Evolutionary conservation across 1,140 invertebrate genomes (phyloP).

Genomic region (Colletes gigas): DNA sequence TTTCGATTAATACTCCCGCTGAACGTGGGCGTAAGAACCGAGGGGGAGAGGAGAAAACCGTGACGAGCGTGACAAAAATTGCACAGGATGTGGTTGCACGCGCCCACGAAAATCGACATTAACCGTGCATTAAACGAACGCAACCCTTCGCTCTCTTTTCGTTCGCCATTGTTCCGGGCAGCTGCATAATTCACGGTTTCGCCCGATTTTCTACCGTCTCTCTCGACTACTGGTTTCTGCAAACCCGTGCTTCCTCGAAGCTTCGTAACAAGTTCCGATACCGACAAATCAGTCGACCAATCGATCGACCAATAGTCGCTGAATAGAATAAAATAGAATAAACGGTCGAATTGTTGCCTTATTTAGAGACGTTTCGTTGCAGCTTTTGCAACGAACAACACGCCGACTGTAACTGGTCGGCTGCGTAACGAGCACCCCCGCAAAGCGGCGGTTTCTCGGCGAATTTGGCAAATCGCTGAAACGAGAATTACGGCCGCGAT

Average conservation of each 20-base stretch:
- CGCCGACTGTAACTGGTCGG: too few species aligned
- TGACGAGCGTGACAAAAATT: constrained; percentile 53
- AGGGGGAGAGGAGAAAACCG: not conserved
- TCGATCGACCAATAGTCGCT: too few species aligned
- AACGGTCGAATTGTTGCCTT: too few species aligned
- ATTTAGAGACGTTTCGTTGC: too few species aligned
- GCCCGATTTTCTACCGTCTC: constrained; percentile 9
- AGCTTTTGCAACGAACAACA: too few species aligned
- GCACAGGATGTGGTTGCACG: constrained; percentile 48
- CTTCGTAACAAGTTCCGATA: not conserved
- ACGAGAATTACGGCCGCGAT: too few species aligned
- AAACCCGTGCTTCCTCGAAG: not conserved
- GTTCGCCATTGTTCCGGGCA: constrained; percentile 40
- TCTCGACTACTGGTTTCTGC: not conserved
- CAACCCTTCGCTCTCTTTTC: constrained; percentile 26
- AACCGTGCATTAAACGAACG: constrained; percentile 49
- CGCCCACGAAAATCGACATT: constrained; percentile 52
- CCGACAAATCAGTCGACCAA: too few species aligned
- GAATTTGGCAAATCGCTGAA: too few species aligned
- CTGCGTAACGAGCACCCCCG: too few species aligned
- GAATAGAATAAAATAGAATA: too few species aligned
- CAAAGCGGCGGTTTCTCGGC: too few species aligned
- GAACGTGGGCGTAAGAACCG: constrained; percentile 29
- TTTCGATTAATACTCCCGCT: constrained; percentile 26
- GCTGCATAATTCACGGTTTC: constrained; percentile 61